Evolutionary conservation across 2,113 vertebrate genomes (phyloP).

Genomic region (Barbus barbus): DNA sequence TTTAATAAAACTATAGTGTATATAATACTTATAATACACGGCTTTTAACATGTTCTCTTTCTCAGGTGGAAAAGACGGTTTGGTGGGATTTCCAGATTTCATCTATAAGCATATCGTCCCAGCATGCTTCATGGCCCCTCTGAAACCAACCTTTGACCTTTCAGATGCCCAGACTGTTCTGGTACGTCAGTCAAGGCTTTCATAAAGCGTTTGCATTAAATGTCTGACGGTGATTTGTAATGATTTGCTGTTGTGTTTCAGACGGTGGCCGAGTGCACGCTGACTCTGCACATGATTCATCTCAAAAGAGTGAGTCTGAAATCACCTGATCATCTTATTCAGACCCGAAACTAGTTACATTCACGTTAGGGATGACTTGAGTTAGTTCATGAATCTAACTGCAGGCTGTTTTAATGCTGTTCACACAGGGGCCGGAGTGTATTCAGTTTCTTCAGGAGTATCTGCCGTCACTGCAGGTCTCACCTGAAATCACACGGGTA

Average conservation of each 20-base stretch:
- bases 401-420: neutral
- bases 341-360: no score
- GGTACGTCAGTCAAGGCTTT: slow-evolving; percentile 68
- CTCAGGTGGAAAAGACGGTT: slow-evolving; percentile 93
- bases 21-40: neutral
- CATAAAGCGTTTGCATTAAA: neutral
- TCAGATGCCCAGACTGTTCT: slow-evolving; percentile 95
- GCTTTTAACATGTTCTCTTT: neutral
- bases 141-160: slow-evolving; percentile 95
- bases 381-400: slow-evolving; percentile 61
- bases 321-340: neutral
- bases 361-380: neutral
- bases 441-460: slow-evolving; percentile 96
- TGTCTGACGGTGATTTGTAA: neutral
- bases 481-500: slow-evolving; percentile 95
- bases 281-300: slow-evolving; percentile 96
- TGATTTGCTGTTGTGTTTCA: slow-evolving; percentile 59
- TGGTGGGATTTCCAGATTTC: slow-evolving; percentile 95
- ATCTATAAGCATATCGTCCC: slow-evolving; percentile 98
- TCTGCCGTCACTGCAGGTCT: slow-evolving; percentile 90
- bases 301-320: slow-evolving; percentile 86
- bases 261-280: slow-evolving; percentile 93
- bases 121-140: slow-evolving; percentile 94
- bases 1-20: no score
- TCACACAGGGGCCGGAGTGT: slow-evolving; percentile 88